Conservation (phyloP, 2,113 vertebrate species). For the Sinocyclocheilus anshuiensis region DNA sequence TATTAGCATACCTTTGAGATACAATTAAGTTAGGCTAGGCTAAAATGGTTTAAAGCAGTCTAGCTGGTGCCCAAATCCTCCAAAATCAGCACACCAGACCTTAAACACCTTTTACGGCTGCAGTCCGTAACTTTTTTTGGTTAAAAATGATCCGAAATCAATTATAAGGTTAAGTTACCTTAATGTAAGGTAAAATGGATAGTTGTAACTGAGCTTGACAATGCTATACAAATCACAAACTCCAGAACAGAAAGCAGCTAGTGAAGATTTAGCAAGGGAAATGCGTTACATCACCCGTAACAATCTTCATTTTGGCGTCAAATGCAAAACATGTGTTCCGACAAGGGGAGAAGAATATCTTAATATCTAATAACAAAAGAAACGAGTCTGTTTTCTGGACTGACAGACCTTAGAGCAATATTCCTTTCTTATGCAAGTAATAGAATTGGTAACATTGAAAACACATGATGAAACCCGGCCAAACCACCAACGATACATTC, state of each 20-base stretch:
- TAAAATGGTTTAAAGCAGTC: background rate
- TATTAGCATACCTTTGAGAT: no score
- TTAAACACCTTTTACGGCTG: background rate
- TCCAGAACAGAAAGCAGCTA: constrained; percentile 8
- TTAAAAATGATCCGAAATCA: no score
- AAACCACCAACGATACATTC: constrained; percentile 51
- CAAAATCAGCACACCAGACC: background rate
- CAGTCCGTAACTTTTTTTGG: no score
- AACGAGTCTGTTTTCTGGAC: constrained; percentile 53
- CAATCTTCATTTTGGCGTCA: background rate
- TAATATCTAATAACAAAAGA: constrained; percentile 61
- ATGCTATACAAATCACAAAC: background rate
- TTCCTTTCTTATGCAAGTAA: constrained; percentile 58
- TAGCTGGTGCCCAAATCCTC: background rate
- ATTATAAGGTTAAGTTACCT: background rate
- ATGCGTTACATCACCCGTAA: constrained; percentile 27
- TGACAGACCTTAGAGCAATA: constrained; percentile 43
- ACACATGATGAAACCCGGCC: constrained; percentile 66
- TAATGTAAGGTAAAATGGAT: background rate
- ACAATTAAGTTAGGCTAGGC: no score
- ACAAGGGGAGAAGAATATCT: constrained; percentile 48
- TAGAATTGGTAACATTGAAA: constrained; percentile 60
- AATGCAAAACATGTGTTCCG: constrained; percentile 62
- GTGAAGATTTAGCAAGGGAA: constrained; percentile 26
- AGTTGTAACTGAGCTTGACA: background rate